phyloP scores from a whole-genome alignment of 2,888 invertebrate species.

The Rhabditophanes sp. region DNA sequence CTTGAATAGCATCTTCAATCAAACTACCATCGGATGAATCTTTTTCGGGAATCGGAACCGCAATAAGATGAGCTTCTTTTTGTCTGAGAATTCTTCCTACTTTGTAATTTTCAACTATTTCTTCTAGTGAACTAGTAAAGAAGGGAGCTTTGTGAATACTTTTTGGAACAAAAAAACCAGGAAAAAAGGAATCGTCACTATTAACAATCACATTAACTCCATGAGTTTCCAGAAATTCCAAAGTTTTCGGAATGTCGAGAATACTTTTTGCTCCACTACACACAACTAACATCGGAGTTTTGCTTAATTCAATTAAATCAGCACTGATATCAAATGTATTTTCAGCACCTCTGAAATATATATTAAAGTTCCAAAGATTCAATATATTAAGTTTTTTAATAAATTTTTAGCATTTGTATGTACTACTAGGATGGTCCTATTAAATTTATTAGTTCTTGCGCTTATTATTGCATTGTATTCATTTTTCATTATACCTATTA shows the following conservation, averaged over 20 bases:
- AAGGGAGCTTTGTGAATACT: slow-evolving; percentile 63
- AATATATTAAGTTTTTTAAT: too few species aligned
- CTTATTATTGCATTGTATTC: too few species aligned
- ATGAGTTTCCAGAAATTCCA: slow-evolving; percentile 86
- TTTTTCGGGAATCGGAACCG: slow-evolving; percentile 70
- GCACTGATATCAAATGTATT: slow-evolving; percentile 78
- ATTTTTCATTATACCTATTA: too few species aligned
- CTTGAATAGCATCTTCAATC: slow-evolving; percentile 57
- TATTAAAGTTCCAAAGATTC: too few species aligned
- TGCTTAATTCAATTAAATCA: slow-evolving; percentile 74
- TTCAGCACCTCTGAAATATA: too few species aligned
- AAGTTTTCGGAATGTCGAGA: slow-evolving; percentile 76
- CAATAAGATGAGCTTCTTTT: slow-evolving; percentile 59
- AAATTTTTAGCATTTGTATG: too few species aligned
- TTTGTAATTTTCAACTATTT: slow-evolving; percentile 55
- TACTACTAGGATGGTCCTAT: too few species aligned
- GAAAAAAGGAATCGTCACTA: slow-evolving; percentile 59
- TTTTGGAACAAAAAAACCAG: slow-evolving; percentile 72
- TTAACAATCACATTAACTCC: slow-evolving; percentile 74
- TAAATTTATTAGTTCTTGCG: too few species aligned
- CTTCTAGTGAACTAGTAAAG: slow-evolving; percentile 52
- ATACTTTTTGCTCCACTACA: slow-evolving; percentile 94
- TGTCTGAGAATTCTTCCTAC: slow-evolving; percentile 14
- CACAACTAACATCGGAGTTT: slow-evolving; percentile 71
- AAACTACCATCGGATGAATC: slow-evolving; percentile 48